Evolutionary conservation across 2,797 vertebrate species (phyloP).

Genomic region (Apogon hyalosoma): DNA sequence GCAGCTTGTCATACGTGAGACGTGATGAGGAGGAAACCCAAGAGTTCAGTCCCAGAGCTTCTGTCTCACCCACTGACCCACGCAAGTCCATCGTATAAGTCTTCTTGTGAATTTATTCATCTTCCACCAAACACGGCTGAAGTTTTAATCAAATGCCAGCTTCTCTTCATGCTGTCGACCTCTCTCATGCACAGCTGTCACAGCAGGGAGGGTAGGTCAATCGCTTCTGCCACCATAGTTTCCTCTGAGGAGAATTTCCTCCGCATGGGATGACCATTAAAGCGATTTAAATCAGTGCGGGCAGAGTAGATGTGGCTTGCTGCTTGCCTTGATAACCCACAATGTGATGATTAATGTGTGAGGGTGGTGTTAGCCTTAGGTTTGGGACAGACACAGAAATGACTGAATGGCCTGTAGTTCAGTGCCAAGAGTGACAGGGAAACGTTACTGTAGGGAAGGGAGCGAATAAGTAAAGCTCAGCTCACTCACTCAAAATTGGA

Average conservation of each 20-base stretch:
- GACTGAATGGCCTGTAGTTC: constrained; percentile 32
- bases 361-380: constrained; percentile 30
- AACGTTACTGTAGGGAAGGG: constrained; percentile 9
- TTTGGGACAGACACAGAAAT: constrained; percentile 46
- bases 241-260: constrained; percentile 61
- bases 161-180: constrained; percentile 54
- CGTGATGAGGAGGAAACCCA: neutral
- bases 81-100: constrained; percentile 54
- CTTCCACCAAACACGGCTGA: constrained; percentile 59
- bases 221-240: constrained; percentile 62
- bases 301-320: constrained; percentile 49
- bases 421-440: constrained; percentile 19
- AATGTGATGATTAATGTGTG: constrained; percentile 69
- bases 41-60: constrained; percentile 28
- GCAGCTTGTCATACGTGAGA: constrained; percentile 44
- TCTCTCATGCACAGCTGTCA: constrained; percentile 57
- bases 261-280: constrained; percentile 59
- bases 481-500: constrained; percentile 2
- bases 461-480: constrained; percentile 15
- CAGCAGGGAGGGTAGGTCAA: constrained; percentile 65
- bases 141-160: constrained; percentile 74
- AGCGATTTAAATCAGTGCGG: constrained; percentile 61
- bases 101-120: constrained; percentile 74
- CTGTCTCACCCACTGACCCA: constrained; percentile 40
- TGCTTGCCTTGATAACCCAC: constrained; percentile 57